Evolutionary conservation across 1,140 invertebrate genomes (phyloP), one percentile per base, ranked within the genome.

Genomic region (Solenopsis invicta): DNA sequence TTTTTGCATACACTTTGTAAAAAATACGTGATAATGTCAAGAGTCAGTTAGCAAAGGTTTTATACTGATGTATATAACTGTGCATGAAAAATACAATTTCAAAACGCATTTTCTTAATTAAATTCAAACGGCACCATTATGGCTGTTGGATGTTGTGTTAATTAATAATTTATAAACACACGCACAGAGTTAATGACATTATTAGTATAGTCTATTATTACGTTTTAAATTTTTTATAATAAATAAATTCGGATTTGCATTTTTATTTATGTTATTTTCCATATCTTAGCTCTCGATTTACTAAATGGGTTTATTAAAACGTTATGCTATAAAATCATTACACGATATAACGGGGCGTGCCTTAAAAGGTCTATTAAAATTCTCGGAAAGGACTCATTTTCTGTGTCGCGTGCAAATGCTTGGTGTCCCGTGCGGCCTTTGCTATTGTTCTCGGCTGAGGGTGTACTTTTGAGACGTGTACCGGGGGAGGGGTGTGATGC

Each of bases 281-380:
- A 16, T 45, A 8, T 8, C 21, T 2, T 29, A 6, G 10, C 5
- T 81, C 9, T 24, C 13, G 4, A 24, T 66, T 1, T n/a, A 18
- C 8, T 4, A 21, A 1, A 34, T 48, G 41, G 24, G 0, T 29
- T 18, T n/a, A 24, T 18, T 34, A 13, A 56, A 74, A 62, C 18
- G 59, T 56, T 48, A 8, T 24, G 80, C 5, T 29, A n/a, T 34
- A 61, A 74, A 82, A 84, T 82, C 54, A 82, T 50, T 84, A 48
- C 69, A 8, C 13, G 54, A 50, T 34, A 18, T 74, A 84, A 61
- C 80, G 69, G 72, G 69, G 69, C 24, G 12, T 61, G 9, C 18
- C 45, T 74, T 84, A 74, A 84, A 62, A 18, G 45, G 41, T 61
- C 41, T 75, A 74, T 74, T 74, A 61, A 74, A 84, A 62, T 75